Evolutionary conservation across 1,140 invertebrate genomes (phyloP).

Genomic region (Ectropis grisescens): DNA sequence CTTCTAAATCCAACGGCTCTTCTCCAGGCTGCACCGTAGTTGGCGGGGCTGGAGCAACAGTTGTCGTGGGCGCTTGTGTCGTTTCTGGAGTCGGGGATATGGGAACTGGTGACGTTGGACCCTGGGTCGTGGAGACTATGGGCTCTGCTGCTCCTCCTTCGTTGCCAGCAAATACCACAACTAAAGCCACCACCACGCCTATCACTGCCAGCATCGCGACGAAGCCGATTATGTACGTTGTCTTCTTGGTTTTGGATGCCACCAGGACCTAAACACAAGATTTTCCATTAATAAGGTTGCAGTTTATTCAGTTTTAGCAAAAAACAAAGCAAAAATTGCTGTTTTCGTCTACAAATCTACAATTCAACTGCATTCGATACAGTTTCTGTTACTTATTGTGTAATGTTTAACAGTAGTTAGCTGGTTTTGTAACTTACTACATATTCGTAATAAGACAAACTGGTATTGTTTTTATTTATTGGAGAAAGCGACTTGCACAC

Average conservation of each 20-base stretch:
- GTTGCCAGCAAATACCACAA: slow-evolving; percentile 35
- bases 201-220: slow-evolving; percentile 39
- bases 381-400: too few species aligned
- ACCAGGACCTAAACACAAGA: slow-evolving; percentile 38
- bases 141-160: slow-evolving; percentile 22
- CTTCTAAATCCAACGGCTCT: slow-evolving; percentile 24
- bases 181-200: slow-evolving; percentile 35
- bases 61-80: slow-evolving; percentile 8
- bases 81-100: slow-evolving; percentile 10
- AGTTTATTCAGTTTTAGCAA: too few species aligned
- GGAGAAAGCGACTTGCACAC: too few species aligned
- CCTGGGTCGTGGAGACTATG: slow-evolving; percentile 16
- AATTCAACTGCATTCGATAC: too few species aligned
- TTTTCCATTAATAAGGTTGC: slow-evolving; percentile 1
- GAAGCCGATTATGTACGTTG: slow-evolving; percentile 36
- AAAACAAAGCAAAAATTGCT: too few species aligned
- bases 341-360: too few species aligned
- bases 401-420: too few species aligned
- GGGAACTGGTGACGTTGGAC: slow-evolving; percentile 8
- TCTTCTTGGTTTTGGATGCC: slow-evolving; percentile 35
- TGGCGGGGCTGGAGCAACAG: slow-evolving; percentile 17
- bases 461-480: too few species aligned
- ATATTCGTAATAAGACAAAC: too few species aligned
- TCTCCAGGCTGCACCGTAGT: slow-evolving; percentile 13
- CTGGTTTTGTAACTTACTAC: too few species aligned